Percentiles rank a stretch among this genome's conserved stretches.
phyloP scores from a whole-genome alignment of 2,113 vertebrate species.

The Hucho hucho region DNA sequence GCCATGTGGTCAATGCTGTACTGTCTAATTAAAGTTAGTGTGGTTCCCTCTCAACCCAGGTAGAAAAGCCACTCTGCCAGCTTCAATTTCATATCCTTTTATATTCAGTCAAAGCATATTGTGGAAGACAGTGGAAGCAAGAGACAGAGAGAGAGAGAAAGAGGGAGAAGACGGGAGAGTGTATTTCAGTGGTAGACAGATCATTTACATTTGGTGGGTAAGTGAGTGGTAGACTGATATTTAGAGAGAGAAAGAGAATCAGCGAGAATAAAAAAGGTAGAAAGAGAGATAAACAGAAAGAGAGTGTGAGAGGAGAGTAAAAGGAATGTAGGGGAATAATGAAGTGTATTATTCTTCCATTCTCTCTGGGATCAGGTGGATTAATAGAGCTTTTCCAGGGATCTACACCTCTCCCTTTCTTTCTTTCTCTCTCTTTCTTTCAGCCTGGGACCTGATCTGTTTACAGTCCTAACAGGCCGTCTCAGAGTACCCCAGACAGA shows the following conservation, averaged over 20 bases:
- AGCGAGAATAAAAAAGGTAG: neutral
- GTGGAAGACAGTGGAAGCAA: slow-evolving; percentile 41
- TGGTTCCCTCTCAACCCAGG: slow-evolving; percentile 13
- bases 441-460: slow-evolving; percentile 47
- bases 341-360: slow-evolving; percentile 69
- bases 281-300: neutral
- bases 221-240: neutral
- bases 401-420: slow-evolving; percentile 50
- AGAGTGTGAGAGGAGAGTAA: slow-evolving; percentile 40
- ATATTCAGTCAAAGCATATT: slow-evolving; percentile 18
- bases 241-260: neutral
- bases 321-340: slow-evolving; percentile 58
- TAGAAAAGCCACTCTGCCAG: neutral
- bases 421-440: slow-evolving; percentile 37
- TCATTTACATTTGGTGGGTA: no score
- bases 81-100: slow-evolving; percentile 32
- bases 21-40: slow-evolving; percentile 24
- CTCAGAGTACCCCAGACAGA: no score
- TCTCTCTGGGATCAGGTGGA: slow-evolving; percentile 64
- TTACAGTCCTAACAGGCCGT: neutral
- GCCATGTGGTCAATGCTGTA: neutral
- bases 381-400: slow-evolving; percentile 67
- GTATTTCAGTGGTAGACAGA: no score
- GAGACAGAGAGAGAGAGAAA: neutral
- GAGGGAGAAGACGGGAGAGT: neutral